Evolutionary conservation across 2,797 vertebrate species (phyloP), one percentile per base, ranked within the genome.

Genomic region (Gymnocypris eckloni): DNA sequence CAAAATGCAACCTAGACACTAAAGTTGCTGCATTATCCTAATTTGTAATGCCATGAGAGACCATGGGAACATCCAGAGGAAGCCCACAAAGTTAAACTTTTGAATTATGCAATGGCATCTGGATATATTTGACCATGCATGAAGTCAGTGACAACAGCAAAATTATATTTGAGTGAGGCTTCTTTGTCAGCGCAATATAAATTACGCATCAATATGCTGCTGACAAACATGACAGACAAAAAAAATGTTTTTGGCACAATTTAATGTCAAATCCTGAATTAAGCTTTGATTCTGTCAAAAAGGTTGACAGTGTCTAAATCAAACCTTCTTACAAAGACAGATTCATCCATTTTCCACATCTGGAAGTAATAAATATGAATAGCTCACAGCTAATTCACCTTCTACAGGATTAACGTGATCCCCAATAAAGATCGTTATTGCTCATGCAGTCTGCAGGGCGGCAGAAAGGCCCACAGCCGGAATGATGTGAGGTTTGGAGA

Each of bases 301-400:
- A 87, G 37, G 37, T 75, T 56, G 77, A 82, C 77, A 4, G 80
- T 80, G 82, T 89, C 71, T 88, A 86, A 92, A 91, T 91, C 86
- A 82, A 52, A 59, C 37, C 64, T 66, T 52, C 64, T 70, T 72
- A 87, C 77, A 76, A 61, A 70, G 52, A 76, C 59, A 66, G 82
- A 85, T 69, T 77, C 67, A n/a, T 4, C 59, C 56, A 64, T 85
- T 73, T 84, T 79, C 16, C 59, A 61, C 87, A 82, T 86, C 84
- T 87, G 85, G 39, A 80, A 81, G 73, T 67, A 66, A 76, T 76
- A 75, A 85, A 90, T 56, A 89, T 81, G 71, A 88, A 70, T 70
- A 90, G 86, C 83, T 86, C 87, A 90, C 81, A 91, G 88, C 85
- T 86, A 89, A 91, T 91, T 80, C 89, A 61, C 86, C 87, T 86